phyloP scores from a whole-genome alignment of 1,140 invertebrate genomes.

The Propsilocerus akamusi region DNA sequence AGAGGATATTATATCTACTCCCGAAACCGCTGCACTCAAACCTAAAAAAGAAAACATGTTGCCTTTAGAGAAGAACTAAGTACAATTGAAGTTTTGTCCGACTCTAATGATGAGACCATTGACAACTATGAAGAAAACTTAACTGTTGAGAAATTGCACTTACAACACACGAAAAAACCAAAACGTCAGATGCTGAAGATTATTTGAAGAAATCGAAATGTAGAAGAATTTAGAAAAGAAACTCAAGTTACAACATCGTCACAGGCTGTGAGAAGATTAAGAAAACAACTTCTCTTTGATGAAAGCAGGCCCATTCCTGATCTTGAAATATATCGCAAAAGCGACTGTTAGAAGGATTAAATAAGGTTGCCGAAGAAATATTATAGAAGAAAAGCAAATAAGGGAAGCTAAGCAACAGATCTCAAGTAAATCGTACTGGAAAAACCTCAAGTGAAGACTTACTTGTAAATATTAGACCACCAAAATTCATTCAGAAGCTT shows the following conservation, averaged over 20 bases:
- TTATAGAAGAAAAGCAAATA: conserved; percentile 25
- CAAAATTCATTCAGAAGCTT: conserved; percentile 47
- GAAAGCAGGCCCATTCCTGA: conserved; percentile 32
- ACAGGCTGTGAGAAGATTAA: conserved; percentile 25
- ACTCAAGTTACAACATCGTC: conserved; percentile 30
- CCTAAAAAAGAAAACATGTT: conserved; percentile 10
- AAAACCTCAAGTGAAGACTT: conserved; percentile 24
- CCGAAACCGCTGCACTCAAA: conserved; percentile 9
- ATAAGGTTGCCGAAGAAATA: conserved; percentile 27
- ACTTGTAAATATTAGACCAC: conserved; percentile 38
- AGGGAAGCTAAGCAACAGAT: conserved; percentile 20
- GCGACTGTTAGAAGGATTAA: conserved; percentile 24
- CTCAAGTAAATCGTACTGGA: conserved; percentile 4
- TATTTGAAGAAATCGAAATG: conserved; percentile 20
- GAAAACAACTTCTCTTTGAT: conserved; percentile 20
- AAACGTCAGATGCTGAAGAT: conserved; percentile 20
- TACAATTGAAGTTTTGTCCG: conserved; percentile 13
- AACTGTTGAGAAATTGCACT: conserved; percentile 20
- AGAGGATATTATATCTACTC: conserved; percentile 5
- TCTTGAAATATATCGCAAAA: conserved; percentile 30
- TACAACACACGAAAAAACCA: no score
- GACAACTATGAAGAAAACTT: neutral
- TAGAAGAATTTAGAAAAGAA: conserved; percentile 26
- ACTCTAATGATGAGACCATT: neutral
- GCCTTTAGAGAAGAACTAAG: conserved; percentile 14